A percentile compares a stretch with the other conserved stretches of the same genome.
phyloP scores from a whole-genome alignment of 2,113 vertebrate species.

The Anarhynchus alexandrinus region DNA sequence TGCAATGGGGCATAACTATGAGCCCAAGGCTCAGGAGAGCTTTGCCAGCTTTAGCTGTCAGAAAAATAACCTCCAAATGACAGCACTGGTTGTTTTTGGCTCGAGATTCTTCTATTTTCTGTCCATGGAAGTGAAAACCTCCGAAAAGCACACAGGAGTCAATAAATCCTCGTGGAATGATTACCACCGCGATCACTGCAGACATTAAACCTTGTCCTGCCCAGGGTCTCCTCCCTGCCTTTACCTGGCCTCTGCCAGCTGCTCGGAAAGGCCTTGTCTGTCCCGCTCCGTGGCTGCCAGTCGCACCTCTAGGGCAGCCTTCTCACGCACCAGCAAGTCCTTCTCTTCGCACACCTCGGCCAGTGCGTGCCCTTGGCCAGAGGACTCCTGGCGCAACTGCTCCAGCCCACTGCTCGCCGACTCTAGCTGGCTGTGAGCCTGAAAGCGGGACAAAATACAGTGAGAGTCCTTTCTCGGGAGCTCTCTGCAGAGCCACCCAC shows the following conservation, averaged over 20 bases:
- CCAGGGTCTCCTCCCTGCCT: neutral
- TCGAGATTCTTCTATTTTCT: neutral
- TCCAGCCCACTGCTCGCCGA: slow-evolving; percentile 48
- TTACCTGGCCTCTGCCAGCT: slow-evolving; percentile 80
- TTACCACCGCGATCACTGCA: neutral
- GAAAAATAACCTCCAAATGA: neutral
- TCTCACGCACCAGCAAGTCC: slow-evolving; percentile 71
- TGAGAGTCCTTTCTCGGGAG: neutral
- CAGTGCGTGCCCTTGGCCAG: slow-evolving; percentile 17
- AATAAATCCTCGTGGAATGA: neutral
- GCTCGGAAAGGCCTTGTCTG: slow-evolving; percentile 62
- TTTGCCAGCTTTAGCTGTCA: neutral
- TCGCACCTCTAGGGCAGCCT: slow-evolving; percentile 67
- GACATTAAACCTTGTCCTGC: neutral
- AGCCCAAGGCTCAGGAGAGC: neutral
- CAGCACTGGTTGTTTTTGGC: no score
- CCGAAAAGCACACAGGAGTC: neutral
- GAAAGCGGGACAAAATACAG: neutral
- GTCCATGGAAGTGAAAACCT: neutral
- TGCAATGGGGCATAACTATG: neutral
- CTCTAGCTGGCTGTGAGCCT: slow-evolving; percentile 71
- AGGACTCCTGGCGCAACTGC: slow-evolving; percentile 58
- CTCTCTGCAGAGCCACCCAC: neutral
- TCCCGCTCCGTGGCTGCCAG: slow-evolving; percentile 63
- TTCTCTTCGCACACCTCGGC: slow-evolving; percentile 60